Conservation (phyloP, 2,888 invertebrate species). For the Hemicrepidius hirtus region DNA sequence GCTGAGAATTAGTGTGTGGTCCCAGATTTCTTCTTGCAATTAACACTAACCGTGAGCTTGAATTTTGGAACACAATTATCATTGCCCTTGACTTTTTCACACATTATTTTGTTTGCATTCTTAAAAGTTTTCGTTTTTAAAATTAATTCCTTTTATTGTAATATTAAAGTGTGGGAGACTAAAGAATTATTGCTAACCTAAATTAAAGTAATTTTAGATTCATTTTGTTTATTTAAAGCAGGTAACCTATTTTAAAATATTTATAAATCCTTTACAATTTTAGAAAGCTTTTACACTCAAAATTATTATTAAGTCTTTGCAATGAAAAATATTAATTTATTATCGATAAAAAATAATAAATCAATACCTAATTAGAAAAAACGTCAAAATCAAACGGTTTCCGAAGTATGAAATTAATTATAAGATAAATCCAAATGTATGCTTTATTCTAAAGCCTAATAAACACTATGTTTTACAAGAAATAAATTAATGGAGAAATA, state of each 20-base stretch:
- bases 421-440: background rate
- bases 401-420: no score
- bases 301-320: no score
- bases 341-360: no score
- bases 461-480: background rate
- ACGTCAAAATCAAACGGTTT: no score
- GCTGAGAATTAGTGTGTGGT: slow-evolving; percentile 3
- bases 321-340: no score
- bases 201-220: no score
- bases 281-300: no score
- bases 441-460: background rate
- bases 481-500: slow-evolving; percentile 2
- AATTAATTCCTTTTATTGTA: background rate
- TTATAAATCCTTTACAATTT: no score
- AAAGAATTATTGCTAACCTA: no score
- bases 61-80: slow-evolving; percentile 12
- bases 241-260: no score
- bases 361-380: no score
- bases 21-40: slow-evolving; percentile 12
- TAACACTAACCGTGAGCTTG: slow-evolving; percentile 20
- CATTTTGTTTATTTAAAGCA: no score
- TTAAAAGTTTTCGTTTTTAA: slow-evolving; percentile 11
- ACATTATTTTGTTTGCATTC: slow-evolving; percentile 8
- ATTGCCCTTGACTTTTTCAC: slow-evolving; percentile 10
- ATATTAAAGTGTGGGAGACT: slow-evolving; percentile 5